Base-by-base conservation (phyloP, 2,888 invertebrate species). In the Gastracanthus pulcherrimus region DNA sequence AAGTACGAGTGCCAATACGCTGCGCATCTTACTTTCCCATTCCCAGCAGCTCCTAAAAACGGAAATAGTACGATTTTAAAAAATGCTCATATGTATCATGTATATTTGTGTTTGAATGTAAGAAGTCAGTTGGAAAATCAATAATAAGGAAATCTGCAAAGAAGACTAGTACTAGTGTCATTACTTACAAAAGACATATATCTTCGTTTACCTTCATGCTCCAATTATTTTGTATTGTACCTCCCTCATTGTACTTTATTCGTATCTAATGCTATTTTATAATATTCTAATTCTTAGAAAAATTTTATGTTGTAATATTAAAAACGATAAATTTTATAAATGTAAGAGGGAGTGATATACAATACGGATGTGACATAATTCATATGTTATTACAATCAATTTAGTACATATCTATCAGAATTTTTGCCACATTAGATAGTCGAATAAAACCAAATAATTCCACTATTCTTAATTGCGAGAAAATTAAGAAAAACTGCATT, bases 11-110 rank as follows among this genome's bases (percentile, higher is more conserved):
- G 98, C 97, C 58, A 96, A 92, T 86, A 96, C 94, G 85, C 98
- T 98, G 85, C 97, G 94, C 51, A 96, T 91, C 75, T 96, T 96
- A 5, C 97, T 98, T 89, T 99, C 98, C 99, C 99, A 99, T 92
- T 98, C 97, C 90, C 98, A 98, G 91, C 98, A 98, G 91, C 97
- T 97, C 93, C 97, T 97, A 91, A 9, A 92, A 84, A 72, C n/a
- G 4, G 48, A 84, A 62, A 81, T 62, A 41, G 60, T n/a, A n/a
- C 1, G n/a, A 31, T 62, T n/a, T n/a, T n/a, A n/a, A n/a, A n/a
- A n/a, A n/a, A n/a, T n/a, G n/a, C n/a, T n/a, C n/a, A n/a, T n/a
- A n/a, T n/a, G n/a, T n/a, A n/a, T n/a, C n/a, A n/a, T n/a, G n/a
- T n/a, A n/a, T n/a, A n/a, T n/a, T n/a, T n/a, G n/a, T n/a, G n/a